Percentiles rank a stretch among this genome's conserved stretches.
Conservation (phyloP, 2,888 invertebrate genomes). For the Chaetogeoica ovagalla region DNA sequence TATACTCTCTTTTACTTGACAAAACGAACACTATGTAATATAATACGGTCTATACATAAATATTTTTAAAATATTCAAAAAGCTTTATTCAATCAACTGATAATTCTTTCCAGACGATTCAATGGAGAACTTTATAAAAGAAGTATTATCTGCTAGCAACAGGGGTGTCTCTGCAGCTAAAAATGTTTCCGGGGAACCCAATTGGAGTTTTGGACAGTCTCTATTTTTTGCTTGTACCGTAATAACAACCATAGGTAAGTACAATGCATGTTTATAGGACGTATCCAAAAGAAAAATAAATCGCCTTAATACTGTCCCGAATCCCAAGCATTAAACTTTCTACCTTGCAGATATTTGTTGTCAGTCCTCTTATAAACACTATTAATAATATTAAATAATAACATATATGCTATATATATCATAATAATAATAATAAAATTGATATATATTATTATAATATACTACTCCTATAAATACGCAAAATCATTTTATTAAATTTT, state of each 20-base stretch:
- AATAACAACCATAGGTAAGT: constrained; percentile 81
- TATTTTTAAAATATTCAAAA: not conserved
- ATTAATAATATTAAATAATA: too few relatives aligned
- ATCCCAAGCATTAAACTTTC: not conserved
- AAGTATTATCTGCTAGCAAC: constrained; percentile 74
- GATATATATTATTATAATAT: too few relatives aligned
- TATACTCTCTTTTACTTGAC: not conserved
- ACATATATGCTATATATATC: too few relatives aligned
- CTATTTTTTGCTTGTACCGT: constrained; percentile 86
- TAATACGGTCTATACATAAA: not conserved
- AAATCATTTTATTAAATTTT: too few relatives aligned
- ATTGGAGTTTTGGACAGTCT: constrained; percentile 89
- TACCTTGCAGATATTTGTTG: too few relatives aligned
- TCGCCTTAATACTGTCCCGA: not conserved
- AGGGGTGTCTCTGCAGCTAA: constrained; percentile 75
- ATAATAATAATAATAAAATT: too few relatives aligned
- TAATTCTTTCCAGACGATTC: constrained; percentile 68
- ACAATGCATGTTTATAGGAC: not conserved
- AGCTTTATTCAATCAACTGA: constrained; percentile 5
- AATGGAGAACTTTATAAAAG: constrained; percentile 72
- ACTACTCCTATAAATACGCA: too few relatives aligned
- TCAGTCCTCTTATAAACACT: too few relatives aligned
- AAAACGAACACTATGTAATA: not conserved
- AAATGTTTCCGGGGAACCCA: constrained; percentile 77
- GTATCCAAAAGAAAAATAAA: not conserved